Evolutionary conservation across 2,113 vertebrate genomes (phyloP).

Genomic region (cattle (Bos taurus)): DNA sequence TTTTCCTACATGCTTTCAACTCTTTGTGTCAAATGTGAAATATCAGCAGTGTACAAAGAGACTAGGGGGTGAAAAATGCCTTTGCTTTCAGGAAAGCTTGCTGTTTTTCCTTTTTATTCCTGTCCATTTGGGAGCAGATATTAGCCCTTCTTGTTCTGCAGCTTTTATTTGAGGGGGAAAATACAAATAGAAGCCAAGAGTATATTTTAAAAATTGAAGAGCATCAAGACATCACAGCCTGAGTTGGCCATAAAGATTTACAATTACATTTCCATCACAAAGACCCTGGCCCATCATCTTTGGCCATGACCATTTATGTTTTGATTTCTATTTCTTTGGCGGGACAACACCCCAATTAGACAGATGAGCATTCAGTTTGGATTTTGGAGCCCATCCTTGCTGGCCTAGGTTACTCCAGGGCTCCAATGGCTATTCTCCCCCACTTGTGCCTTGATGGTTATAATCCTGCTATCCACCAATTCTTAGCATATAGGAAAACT

Average conservation of each 20-base stretch:
- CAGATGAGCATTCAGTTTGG: conserved; percentile 59
- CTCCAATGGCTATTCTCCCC: background rate
- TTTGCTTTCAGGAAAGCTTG: conserved; percentile 47
- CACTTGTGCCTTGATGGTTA: background rate
- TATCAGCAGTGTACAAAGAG: background rate
- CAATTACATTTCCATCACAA: conserved; percentile 77
- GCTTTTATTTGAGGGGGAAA: conserved; percentile 38
- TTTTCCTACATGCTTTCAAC: background rate
- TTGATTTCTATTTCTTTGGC: conserved; percentile 73
- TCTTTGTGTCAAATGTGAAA: conserved; percentile 23
- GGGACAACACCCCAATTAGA: conserved; percentile 74
- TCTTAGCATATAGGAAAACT: background rate
- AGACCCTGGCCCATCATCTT: conserved; percentile 66
- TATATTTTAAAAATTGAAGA: conserved; percentile 69
- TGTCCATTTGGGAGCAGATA: conserved; percentile 28
- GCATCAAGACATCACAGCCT: conserved; percentile 55
- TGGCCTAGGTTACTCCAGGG: conserved; percentile 53
- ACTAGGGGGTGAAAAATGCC: conserved; percentile 25
- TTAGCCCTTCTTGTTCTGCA: conserved; percentile 50
- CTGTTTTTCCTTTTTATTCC: conserved; percentile 13
- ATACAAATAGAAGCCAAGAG: conserved; percentile 63
- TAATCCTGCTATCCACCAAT: background rate
- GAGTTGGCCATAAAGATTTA: conserved; percentile 71
- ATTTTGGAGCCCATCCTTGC: conserved; percentile 57
- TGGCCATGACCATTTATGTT: conserved; percentile 71